Percentiles rank a stretch among this genome's conserved stretches.
Conservation (phyloP, 2,113 vertebrate genomes). For the Eublepharis macularius region DNA sequence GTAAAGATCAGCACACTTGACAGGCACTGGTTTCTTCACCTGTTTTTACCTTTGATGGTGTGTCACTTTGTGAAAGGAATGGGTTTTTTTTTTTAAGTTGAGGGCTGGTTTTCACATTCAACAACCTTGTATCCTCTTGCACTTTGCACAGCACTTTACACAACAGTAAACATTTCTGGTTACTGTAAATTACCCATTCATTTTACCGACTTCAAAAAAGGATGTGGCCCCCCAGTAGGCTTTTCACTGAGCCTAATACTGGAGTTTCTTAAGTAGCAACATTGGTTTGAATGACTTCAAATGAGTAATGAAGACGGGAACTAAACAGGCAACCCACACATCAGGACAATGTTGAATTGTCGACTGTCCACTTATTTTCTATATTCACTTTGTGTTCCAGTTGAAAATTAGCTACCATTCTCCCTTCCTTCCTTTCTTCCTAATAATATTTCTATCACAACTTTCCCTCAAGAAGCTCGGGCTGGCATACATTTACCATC, state of each 20-base stretch:
- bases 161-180: constrained; percentile 36
- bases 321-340: constrained; percentile 54
- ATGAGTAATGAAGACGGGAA: constrained; percentile 67
- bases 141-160: constrained; percentile 25
- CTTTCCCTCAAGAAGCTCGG: background rate
- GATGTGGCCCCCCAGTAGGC: background rate
- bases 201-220: constrained; percentile 9
- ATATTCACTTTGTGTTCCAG: background rate
- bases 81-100: constrained; percentile 47
- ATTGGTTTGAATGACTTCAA: constrained; percentile 69
- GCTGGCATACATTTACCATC: background rate
- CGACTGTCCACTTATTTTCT: constrained; percentile 13
- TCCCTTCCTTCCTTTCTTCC: too few species aligned
- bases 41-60: constrained; percentile 51
- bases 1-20: constrained; percentile 76
- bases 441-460: background rate
- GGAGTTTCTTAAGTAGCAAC: constrained; percentile 48
- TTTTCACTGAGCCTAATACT: constrained; percentile 16
- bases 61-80: background rate
- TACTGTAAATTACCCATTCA: constrained; percentile 22
- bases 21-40: constrained; percentile 66
- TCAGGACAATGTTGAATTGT: constrained; percentile 16
- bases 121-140: constrained; percentile 28
- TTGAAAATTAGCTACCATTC: constrained; percentile 19
- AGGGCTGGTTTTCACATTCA: constrained; percentile 51